phyloP scores from a whole-genome alignment of 2,113 vertebrate genomes.

The Callionymus lyra region DNA sequence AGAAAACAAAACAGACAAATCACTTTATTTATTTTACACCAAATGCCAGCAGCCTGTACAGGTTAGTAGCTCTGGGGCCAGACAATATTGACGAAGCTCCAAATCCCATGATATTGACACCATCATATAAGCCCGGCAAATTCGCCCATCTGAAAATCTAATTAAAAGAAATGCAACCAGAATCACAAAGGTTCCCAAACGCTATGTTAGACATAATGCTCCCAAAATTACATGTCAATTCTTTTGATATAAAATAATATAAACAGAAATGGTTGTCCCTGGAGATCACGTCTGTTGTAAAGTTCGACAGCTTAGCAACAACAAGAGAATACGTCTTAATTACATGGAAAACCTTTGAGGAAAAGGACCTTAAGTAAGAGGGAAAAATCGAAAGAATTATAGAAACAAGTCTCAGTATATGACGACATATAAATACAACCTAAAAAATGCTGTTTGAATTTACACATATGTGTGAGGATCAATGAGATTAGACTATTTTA shows the following conservation, averaged over 20 bases:
- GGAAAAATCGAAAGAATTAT: too few relatives aligned
- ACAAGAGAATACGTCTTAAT: too few relatives aligned
- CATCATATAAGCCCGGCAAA: slow-evolving; percentile 59
- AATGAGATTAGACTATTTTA: too few relatives aligned
- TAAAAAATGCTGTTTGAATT: too few relatives aligned
- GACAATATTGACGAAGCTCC: slow-evolving; percentile 69
- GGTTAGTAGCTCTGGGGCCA: slow-evolving; percentile 62
- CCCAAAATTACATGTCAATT: slow-evolving; percentile 66
- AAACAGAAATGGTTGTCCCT: slow-evolving; percentile 39
- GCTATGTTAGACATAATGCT: slow-evolving; percentile 67
- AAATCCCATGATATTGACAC: slow-evolving; percentile 70
- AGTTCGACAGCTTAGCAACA: too few relatives aligned
- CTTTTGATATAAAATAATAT: slow-evolving; percentile 47
- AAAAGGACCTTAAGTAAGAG: too few relatives aligned
- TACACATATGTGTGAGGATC: too few relatives aligned
- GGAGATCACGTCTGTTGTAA: too few relatives aligned
- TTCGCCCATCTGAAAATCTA: slow-evolving; percentile 63
- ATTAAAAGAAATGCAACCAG: slow-evolving; percentile 71
- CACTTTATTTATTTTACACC: slow-evolving; percentile 72
- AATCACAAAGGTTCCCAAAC: slow-evolving; percentile 64
- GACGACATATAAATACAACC: too few relatives aligned
- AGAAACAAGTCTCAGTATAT: too few relatives aligned
- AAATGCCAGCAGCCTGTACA: slow-evolving; percentile 70
- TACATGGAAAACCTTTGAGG: too few relatives aligned
- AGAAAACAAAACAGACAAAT: slow-evolving; percentile 74